A percentile compares a stretch with the other conserved stretches of the same genome.
phyloP scores from a whole-genome alignment of 2,888 invertebrate genomes.

The Himalopsyche anomala region DNA sequence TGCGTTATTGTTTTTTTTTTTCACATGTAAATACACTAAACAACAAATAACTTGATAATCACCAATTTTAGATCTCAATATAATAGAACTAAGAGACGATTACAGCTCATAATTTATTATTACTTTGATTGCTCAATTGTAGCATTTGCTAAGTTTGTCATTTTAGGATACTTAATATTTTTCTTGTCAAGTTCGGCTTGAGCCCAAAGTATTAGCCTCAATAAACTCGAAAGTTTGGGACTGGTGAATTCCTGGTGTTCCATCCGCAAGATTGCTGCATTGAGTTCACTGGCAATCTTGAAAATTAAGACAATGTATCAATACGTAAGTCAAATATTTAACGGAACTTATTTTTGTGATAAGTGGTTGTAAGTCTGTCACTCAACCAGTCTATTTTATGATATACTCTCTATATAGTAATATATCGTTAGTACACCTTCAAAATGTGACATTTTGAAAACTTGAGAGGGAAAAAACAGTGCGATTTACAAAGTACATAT shows the following conservation, averaged over 20 bases:
- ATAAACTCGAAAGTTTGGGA: conserved; percentile 92
- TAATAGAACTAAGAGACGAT: conserved; percentile 46
- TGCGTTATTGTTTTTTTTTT: background rate
- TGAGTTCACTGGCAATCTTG: conserved; percentile 96
- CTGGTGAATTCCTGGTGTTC: conserved; percentile 94
- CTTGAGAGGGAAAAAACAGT: too few relatives aligned
- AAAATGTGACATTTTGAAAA: too few relatives aligned
- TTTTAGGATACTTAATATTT: conserved; percentile 96
- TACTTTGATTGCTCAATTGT: conserved; percentile 86
- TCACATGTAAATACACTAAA: background rate
- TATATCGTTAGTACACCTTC: too few relatives aligned
- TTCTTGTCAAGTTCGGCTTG: conserved; percentile 96
- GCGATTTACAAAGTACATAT: too few relatives aligned
- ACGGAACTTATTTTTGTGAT: background rate
- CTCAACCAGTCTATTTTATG: too few relatives aligned
- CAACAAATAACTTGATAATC: background rate
- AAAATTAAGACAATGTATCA: conserved; percentile 62
- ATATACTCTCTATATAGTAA: too few relatives aligned
- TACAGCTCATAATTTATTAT: conserved; percentile 54
- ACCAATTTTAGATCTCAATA: conserved; percentile 11
- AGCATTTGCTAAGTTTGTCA: conserved; percentile 93
- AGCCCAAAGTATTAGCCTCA: conserved; percentile 96
- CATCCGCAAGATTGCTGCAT: conserved; percentile 96
- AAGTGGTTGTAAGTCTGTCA: too few relatives aligned
- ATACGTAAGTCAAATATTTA: background rate